Percentiles rank a stretch among this genome's conserved stretches.
phyloP scores from a whole-genome alignment of 2,888 invertebrate genomes.

The Parnassius mnemosyne region DNA sequence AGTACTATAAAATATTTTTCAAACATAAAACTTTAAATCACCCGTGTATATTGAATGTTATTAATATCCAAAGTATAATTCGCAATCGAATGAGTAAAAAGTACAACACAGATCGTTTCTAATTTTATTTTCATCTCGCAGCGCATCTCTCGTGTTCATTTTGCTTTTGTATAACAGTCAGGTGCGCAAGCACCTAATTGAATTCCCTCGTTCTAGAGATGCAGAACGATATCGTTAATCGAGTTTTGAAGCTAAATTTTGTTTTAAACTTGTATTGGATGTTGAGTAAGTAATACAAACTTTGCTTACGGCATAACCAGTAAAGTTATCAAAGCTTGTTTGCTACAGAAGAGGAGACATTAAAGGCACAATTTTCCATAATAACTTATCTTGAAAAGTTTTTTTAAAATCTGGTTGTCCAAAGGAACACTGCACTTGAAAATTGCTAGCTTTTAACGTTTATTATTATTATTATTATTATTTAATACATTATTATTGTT shows the following conservation, averaged over 20 bases:
- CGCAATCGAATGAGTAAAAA: neutral
- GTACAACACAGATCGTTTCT: constrained; percentile 2
- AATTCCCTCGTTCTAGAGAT: constrained; percentile 41
- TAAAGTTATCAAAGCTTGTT: constrained; percentile 21
- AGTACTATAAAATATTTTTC: too few species aligned
- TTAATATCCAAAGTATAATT: too few species aligned
- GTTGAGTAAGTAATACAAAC: constrained; percentile 24
- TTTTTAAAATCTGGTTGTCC: neutral
- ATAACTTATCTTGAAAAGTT: neutral
- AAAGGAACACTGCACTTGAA: too few species aligned
- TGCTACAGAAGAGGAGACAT: constrained; percentile 13
- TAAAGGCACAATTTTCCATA: constrained; percentile 13
- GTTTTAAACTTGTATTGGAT: constrained; percentile 27
- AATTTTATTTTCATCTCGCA: neutral
- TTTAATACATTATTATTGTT: too few species aligned
- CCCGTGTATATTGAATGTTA: too few species aligned
- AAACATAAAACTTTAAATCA: too few species aligned
- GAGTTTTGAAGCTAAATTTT: constrained; percentile 41
- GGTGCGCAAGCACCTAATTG: constrained; percentile 49
- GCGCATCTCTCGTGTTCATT: constrained; percentile 12
- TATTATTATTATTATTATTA: too few species aligned
- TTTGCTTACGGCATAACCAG: constrained; percentile 19
- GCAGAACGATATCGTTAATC: constrained; percentile 49
- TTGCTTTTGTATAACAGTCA: constrained; percentile 32
- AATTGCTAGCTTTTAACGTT: too few species aligned